Percentiles rank a stretch among this genome's conserved stretches.
These are phyloP conservation scores for Fringilla coelebs DNA, from an alignment of 2,797 vertebrate genomes.

Conservation along the genomic window DNA sequence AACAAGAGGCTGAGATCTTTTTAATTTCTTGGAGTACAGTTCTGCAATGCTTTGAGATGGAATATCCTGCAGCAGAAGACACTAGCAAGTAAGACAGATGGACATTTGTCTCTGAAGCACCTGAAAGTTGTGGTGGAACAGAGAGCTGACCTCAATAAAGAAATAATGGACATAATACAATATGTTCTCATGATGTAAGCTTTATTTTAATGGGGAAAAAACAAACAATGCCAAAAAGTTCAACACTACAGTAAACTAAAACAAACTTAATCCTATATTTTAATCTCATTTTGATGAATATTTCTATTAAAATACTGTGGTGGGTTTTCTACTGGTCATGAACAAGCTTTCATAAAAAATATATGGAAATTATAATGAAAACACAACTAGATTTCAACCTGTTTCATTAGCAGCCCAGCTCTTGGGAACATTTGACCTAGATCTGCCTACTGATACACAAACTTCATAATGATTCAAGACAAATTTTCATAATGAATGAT, in stretches of 20 bases:
- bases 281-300: not conserved
- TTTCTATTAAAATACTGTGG: not conserved
- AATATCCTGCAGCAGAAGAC: not conserved
- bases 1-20: not conserved
- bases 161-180: not conserved
- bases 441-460: constrained; percentile 15
- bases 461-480: not conserved
- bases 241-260: not conserved
- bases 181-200: not conserved
- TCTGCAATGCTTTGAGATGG: not conserved
- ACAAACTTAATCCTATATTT: not conserved
- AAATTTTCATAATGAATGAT: constrained; percentile 23
- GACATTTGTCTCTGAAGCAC: not conserved
- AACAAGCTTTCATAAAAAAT: constrained; percentile 20
- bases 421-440: constrained; percentile 48
- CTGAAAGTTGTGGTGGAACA: not conserved
- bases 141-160: not conserved
- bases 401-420: constrained; percentile 19
- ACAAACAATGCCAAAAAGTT: not conserved
- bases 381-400: not conserved
- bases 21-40: not conserved
- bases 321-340: not conserved
- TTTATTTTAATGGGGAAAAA: not conserved
- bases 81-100: not conserved
- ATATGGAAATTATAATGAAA: constrained; percentile 8